Evolutionary conservation across 2,113 vertebrate genomes (phyloP), one percentile per base, ranked within the genome.

Genomic region (Psilopsiagon aymara): DNA sequence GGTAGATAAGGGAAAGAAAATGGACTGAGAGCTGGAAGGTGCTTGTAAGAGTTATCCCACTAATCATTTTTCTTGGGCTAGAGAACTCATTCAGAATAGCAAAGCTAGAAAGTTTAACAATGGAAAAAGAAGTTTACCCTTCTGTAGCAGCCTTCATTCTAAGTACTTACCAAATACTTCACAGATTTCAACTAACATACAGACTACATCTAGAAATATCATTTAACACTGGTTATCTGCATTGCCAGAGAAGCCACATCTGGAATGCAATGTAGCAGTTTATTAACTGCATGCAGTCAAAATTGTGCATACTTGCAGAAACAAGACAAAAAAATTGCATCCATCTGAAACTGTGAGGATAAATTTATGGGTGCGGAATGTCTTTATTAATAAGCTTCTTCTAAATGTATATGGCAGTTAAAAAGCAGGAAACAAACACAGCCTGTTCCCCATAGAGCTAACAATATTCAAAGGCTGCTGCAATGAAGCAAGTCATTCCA

Each of bases 381-480:
- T 83, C 53, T 80, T 87, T 59, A 81, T 78, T 90, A 95, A 88
- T 68, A 88, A 86, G 35, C 24, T 71, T 17, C 49, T 90, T 93
- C 74, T 83, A 68, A 80, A 90, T 2, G 6, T 63, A 92, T 15
- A 41, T 33, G 35, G 37, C 88, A 90, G 74, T 64, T 86, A 47
- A 75, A 93, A 93, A 51, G 0, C 43, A 81, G 60, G 70, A 90
- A 92, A 86, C 64, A 90, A 93, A 81, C 47, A 76, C 59, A 88
- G 86, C 60, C 76, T 75, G 64, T 71, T 82, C 29, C 51, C 69
- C 52, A 17, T 24, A 39, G 43, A 93, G 57, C 68, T 88, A 83
- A 86, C 28, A 63, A 71, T 24, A 59, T 37, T 63, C 51, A 51
- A 84, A 88, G 29, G 21, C 71, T 94, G 62, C 55, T 57, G 47